phyloP scores from a whole-genome alignment of 2,888 invertebrate genomes.

The Drosophila dives region DNA sequence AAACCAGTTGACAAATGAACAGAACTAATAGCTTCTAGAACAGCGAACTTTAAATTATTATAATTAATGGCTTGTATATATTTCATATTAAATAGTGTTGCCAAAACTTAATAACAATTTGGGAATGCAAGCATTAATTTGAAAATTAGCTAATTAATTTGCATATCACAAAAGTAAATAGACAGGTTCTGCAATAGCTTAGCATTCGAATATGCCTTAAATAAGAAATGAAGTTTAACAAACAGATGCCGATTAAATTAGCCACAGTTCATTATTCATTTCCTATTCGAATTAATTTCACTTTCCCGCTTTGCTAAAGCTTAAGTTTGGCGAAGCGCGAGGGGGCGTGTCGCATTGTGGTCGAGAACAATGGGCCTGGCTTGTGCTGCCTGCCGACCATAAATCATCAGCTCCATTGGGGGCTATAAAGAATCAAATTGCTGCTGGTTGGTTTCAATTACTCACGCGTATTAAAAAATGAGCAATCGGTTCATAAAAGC shows the following conservation, averaged over 20 bases:
- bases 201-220: constrained; percentile 59
- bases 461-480: constrained; percentile 58
- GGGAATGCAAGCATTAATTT: constrained; percentile 56
- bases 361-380: constrained; percentile 48
- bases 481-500: constrained; percentile 59
- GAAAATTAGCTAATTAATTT: constrained; percentile 63
- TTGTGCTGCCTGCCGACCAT: constrained; percentile 51
- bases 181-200: constrained; percentile 51
- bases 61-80: constrained; percentile 39
- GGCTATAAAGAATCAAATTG: constrained; percentile 43
- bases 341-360: constrained; percentile 42
- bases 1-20: constrained; percentile 42
- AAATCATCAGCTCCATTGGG: constrained; percentile 59
- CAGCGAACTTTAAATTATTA: constrained; percentile 20
- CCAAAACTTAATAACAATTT: constrained; percentile 48
- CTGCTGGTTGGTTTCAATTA: constrained; percentile 56
- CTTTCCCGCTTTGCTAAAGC: constrained; percentile 49
- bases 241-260: constrained; percentile 19
- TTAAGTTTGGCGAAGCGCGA: background rate
- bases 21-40: constrained; percentile 26
- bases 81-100: constrained; percentile 51
- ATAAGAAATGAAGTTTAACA: constrained; percentile 50
- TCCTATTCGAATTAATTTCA: constrained; percentile 63
- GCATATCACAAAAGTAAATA: constrained; percentile 41
- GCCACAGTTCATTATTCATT: constrained; percentile 43